Evolutionary conservation across 2,113 vertebrate genomes (phyloP).

Genomic region (Ophthalmolycus amberensis): DNA sequence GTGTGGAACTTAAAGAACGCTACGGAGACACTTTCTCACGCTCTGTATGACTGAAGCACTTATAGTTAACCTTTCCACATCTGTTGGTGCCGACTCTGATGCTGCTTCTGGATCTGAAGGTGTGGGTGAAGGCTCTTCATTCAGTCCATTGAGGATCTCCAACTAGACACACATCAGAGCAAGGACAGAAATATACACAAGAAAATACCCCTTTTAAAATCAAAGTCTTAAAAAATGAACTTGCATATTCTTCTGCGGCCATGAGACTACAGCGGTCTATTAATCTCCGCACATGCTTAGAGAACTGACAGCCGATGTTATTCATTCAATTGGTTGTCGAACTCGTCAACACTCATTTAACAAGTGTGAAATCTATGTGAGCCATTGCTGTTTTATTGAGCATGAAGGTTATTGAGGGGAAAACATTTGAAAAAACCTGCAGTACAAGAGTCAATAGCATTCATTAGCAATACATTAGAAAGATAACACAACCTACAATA

Average conservation of each 20-base stretch:
- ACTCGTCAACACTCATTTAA: constrained; percentile 46
- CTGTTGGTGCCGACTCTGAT: constrained; percentile 48
- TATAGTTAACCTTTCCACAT: constrained; percentile 59
- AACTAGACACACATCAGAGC: constrained; percentile 42
- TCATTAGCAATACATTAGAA: not conserved
- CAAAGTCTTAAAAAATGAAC: not conserved
- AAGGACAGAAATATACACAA: not conserved
- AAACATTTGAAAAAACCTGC: not conserved
- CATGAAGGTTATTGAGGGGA: constrained; percentile 9
- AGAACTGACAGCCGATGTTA: constrained; percentile 42
- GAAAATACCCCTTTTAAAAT: not conserved
- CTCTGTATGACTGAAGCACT: constrained; percentile 68
- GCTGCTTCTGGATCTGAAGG: constrained; percentile 50
- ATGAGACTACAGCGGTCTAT: constrained; percentile 3
- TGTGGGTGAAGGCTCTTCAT: constrained; percentile 59
- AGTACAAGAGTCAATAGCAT: not conserved
- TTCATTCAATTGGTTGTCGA: constrained; percentile 52
- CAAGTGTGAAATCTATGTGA: constrained; percentile 43
- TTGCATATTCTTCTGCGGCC: not conserved
- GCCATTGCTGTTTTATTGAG: constrained; percentile 10
- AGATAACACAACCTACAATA: not conserved
- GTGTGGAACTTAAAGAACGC: constrained; percentile 69
- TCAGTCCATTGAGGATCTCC: constrained; percentile 54
- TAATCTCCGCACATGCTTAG: not conserved
- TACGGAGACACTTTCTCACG: constrained; percentile 65